Evolutionary conservation across 2,113 vertebrate species (phyloP).

Genomic region (Siniperca chuatsi): DNA sequence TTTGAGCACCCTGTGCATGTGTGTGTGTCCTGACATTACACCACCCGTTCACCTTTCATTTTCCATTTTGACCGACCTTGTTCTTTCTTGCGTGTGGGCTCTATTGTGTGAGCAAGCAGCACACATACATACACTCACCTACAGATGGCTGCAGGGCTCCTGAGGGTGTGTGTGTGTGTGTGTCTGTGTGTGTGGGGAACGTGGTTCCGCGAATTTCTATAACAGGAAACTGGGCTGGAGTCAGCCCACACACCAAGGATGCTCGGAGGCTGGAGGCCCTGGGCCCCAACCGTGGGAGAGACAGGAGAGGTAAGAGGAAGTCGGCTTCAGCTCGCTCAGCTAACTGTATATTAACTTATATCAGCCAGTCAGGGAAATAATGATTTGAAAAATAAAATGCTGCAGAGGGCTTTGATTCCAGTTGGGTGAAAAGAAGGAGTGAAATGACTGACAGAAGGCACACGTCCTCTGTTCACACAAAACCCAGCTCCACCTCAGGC

Average conservation of each 20-base stretch:
- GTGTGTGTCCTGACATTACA: conserved; percentile 27
- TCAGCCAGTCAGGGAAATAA: not conserved
- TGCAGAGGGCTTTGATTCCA: conserved; percentile 5
- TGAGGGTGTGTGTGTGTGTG: conserved; percentile 20
- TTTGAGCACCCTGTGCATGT: not conserved
- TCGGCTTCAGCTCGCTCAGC: conserved; percentile 30
- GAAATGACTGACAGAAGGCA: conserved; percentile 61
- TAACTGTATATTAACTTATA: conserved; percentile 27
- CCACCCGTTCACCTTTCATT: conserved; percentile 33
- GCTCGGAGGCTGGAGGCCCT: conserved; percentile 62
- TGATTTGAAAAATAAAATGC: conserved; percentile 10
- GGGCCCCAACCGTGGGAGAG: conserved; percentile 66
- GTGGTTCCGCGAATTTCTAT: conserved; percentile 78
- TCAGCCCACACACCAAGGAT: conserved; percentile 79
- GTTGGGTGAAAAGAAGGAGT: not conserved
- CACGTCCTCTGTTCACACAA: conserved; percentile 56
- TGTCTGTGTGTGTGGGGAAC: conserved; percentile 19
- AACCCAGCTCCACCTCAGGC: conserved; percentile 44
- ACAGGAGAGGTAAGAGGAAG: conserved; percentile 67
- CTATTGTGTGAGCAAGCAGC: conserved; percentile 60
- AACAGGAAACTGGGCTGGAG: conserved; percentile 77
- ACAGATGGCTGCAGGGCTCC: conserved; percentile 48
- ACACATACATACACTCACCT: conserved; percentile 31
- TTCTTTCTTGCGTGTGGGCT: conserved; percentile 23
- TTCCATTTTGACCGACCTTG: conserved; percentile 12